phyloP scores from a whole-genome alignment of 2,113 vertebrate species.

The Phyllostomus discolor region DNA sequence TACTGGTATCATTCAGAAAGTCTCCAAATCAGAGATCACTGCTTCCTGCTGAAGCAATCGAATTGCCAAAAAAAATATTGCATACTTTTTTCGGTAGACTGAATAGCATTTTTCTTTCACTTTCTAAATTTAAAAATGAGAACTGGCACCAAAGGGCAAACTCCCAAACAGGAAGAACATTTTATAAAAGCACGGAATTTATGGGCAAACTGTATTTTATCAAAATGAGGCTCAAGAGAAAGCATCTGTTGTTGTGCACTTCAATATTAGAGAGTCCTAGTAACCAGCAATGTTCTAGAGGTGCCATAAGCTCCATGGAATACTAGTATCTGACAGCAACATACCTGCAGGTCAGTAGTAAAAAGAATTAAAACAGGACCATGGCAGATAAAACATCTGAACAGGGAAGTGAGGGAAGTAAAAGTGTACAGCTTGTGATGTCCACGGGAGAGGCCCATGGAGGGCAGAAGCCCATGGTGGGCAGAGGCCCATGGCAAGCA shows the following conservation, averaged over 20 bases:
- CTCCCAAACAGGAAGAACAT: constrained; percentile 11
- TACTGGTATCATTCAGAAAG: neutral
- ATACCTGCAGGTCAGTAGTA: neutral
- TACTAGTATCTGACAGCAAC: neutral
- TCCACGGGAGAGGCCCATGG: neutral
- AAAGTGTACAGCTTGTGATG: neutral
- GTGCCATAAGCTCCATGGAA: neutral
- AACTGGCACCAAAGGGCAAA: neutral
- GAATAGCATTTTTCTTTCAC: constrained; percentile 18
- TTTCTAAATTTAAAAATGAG: constrained; percentile 45
- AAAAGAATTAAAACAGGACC: neutral
- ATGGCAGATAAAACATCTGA: neutral
- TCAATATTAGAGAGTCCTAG: neutral
- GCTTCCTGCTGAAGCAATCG: neutral
- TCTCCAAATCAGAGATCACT: neutral
- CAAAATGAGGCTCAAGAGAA: neutral
- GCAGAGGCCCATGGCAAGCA: neutral
- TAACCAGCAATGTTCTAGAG: neutral
- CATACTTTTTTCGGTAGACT: neutral
- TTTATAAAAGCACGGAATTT: neutral
- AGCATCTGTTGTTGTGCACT: neutral
- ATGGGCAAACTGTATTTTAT: neutral
- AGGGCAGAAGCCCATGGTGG: neutral
- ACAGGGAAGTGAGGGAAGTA: neutral
- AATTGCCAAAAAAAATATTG: neutral